Evolutionary conservation across 2,888 invertebrate genomes (phyloP).

Genomic region (Melanostoma mellinum): DNA sequence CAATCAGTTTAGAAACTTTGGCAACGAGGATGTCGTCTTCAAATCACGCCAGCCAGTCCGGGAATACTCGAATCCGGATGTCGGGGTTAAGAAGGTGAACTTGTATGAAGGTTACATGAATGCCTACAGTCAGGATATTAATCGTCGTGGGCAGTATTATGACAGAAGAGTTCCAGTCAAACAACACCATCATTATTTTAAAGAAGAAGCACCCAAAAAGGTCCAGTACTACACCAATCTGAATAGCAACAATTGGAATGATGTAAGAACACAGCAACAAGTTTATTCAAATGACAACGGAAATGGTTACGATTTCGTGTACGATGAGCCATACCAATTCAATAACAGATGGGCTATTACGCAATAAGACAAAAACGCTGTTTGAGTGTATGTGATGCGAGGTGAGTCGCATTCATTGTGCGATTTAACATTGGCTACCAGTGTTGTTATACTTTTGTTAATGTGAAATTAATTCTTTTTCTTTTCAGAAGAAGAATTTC

Average conservation of each 20-base stretch:
- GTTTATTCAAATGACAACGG: conserved; percentile 46
- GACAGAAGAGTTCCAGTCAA: conserved; percentile 24
- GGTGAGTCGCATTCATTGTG: conserved; percentile 37
- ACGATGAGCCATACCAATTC: conserved; percentile 69
- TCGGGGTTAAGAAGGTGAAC: conserved; percentile 64
- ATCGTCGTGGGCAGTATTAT: conserved; percentile 43
- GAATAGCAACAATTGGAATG: conserved; percentile 56
- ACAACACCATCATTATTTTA: conserved; percentile 38
- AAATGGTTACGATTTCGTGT: conserved; percentile 54
- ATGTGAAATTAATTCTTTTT: not conserved
- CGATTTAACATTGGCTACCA: not conserved
- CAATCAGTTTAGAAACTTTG: conserved; percentile 60
- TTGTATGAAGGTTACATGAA: conserved; percentile 54
- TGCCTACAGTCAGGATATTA: conserved; percentile 42
- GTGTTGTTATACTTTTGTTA: conserved; percentile 15
- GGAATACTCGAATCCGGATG: conserved; percentile 62
- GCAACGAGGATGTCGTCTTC: conserved; percentile 54
- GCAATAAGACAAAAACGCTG: conserved; percentile 40
- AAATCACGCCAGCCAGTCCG: conserved; percentile 61
- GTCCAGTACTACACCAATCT: conserved; percentile 66
- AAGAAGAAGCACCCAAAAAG: conserved; percentile 50
- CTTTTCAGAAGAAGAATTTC: too few relatives aligned
- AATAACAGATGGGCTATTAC: conserved; percentile 61
- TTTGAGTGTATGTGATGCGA: conserved; percentile 19
- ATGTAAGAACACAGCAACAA: conserved; percentile 55